These are phyloP conservation scores for Ceratina calcarata DNA, from an alignment of 1,140 invertebrate species.

Conservation along the genomic window DNA sequence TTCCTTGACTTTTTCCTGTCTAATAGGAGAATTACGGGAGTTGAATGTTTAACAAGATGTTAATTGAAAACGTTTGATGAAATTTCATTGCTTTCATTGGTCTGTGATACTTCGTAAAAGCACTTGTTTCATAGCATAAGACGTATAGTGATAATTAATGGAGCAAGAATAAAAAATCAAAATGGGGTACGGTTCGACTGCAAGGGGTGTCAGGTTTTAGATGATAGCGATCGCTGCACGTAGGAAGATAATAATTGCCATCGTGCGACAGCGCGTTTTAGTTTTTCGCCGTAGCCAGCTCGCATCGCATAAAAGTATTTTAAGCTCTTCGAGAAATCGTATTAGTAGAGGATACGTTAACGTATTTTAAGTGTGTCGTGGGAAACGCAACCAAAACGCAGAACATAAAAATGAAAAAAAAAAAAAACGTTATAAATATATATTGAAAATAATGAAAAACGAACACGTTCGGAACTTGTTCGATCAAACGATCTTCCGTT, in stretches of 20 bases:
- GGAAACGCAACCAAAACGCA: neutral
- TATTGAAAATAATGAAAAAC: neutral
- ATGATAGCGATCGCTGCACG: neutral
- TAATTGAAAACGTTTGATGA: neutral
- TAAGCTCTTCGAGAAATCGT: conserved; percentile 37
- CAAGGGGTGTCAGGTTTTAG: conserved; percentile 13
- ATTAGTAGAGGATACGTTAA: conserved; percentile 45
- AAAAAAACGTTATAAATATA: neutral
- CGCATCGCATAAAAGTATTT: conserved; percentile 38
- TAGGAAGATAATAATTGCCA: conserved; percentile 11
- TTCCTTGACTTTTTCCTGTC: neutral
- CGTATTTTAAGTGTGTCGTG: conserved; percentile 45
- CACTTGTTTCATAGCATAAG: neutral
- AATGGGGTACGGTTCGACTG: conserved; percentile 1
- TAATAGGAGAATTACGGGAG: neutral
- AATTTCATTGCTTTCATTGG: conserved; percentile 7
- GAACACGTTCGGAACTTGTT: conserved; percentile 36
- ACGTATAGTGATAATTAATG: neutral
- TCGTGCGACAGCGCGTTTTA: neutral
- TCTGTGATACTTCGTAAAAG: neutral
- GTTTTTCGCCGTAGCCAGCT: conserved; percentile 21
- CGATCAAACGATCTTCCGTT: conserved; percentile 41
- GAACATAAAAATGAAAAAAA: neutral
- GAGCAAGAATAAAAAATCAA: neutral
- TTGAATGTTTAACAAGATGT: neutral